Base-by-base conservation (phyloP, 2,113 vertebrate species). In the Theristicus caerulescens region DNA sequence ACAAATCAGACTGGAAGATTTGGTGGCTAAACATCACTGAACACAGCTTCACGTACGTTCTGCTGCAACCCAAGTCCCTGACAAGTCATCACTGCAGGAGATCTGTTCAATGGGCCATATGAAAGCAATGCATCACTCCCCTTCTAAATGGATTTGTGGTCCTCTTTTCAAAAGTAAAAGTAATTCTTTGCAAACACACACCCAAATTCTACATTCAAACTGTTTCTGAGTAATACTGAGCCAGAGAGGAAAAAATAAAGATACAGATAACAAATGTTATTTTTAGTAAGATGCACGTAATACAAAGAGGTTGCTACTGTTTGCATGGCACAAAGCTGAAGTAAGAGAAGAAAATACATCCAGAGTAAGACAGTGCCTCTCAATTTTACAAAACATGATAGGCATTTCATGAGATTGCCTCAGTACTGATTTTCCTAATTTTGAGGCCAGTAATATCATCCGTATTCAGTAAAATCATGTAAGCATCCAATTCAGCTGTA, bases 31-130 rank as follows among this genome's bases (percentile, higher is more conserved):
- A 44, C 31, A 69, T 49, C 47, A 52, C 5, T 38, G 31, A 93
- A 47, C 27, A 29, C n/a, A 81, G 55, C 21, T 74, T 65, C 17
- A 38, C 0, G 0, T 21, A 47, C 1, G 5, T 31, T 64, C n/a
- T 76, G 38, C 22, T 77, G 34, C 32, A 66, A 91, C 31, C 12
- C 77, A 90, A 6, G 16, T 90, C 40, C 27, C 49, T 88, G 38
- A 55, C 13, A 79, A 52, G 24, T 31, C 65, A 67, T 62, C 32
- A 51, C 31, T 36, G 32, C 25, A 36, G 13, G n/a, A 57, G 13
- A 9, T 7, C 11, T 36, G 20, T 49, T 86, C 47, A 67, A 31
- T 6, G 16, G 34, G 20, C 40, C 54, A 24, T 9, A 49, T 5
- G 19, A 84, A 94, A 59, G 18, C 22, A 92, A 78, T 4, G 4